These are phyloP conservation scores for Cirrhinus mrigala DNA, from an alignment of 2,797 vertebrate genomes.

Conservation along the genomic window DNA sequence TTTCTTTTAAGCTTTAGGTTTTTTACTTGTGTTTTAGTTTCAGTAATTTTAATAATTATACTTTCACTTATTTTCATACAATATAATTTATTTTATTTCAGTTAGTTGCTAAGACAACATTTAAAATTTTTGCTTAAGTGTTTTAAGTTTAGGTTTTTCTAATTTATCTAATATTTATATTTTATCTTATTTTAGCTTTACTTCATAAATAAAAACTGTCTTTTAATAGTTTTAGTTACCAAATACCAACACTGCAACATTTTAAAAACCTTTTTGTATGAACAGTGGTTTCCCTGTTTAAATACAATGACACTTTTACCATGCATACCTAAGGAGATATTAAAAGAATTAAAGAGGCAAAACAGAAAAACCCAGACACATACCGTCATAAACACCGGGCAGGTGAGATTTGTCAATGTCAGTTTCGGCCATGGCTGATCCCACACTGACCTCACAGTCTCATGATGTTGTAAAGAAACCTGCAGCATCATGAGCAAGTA, in stretches of 20 bases:
- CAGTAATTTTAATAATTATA: neutral
- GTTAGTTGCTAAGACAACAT: neutral
- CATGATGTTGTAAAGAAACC: slow-evolving; percentile 42
- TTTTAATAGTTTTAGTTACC: neutral
- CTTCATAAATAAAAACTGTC: too few relatives aligned
- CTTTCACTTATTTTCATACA: neutral
- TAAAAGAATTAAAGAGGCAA: too few relatives aligned
- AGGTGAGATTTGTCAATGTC: slow-evolving; percentile 62
- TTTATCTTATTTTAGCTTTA: too few relatives aligned
- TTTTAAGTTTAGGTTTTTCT: too few relatives aligned
- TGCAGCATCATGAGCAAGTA: too few relatives aligned
- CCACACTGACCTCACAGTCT: slow-evolving; percentile 32
- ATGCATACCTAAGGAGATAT: neutral
- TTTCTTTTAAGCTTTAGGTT: neutral
- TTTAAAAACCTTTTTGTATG: neutral
- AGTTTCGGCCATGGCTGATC: slow-evolving; percentile 56
- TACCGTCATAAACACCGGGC: slow-evolving; percentile 61
- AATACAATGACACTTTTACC: neutral
- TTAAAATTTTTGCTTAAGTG: too few relatives aligned
- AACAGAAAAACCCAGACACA: neutral
- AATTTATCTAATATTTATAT: neutral
- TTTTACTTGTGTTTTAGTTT: neutral
- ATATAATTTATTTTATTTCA: neutral
- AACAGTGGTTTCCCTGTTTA: neutral
- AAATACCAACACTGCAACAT: neutral